Evolutionary conservation across 2,888 invertebrate species (phyloP).

Genomic region (Cacoxenus indagator): DNA sequence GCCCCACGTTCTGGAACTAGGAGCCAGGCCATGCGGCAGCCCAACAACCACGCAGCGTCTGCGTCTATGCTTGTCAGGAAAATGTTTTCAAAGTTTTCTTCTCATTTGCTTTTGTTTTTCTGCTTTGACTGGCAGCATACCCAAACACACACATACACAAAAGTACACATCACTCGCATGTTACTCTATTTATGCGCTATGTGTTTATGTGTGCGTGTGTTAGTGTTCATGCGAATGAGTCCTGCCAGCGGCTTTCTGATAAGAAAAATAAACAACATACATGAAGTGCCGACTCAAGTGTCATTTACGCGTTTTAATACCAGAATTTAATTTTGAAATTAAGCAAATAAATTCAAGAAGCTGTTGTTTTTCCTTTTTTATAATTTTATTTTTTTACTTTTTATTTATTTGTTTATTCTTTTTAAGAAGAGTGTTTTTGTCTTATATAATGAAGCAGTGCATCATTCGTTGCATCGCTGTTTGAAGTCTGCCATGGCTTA

Average conservation of each 20-base stretch:
- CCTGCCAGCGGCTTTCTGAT: conserved; percentile 59
- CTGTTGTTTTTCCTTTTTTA: not conserved
- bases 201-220: conserved; percentile 21
- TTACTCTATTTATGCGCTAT: not conserved
- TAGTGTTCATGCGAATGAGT: conserved; percentile 41
- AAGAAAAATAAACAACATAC: conserved; percentile 54
- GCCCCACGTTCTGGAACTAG: conserved; percentile 32
- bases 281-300: conserved; percentile 49
- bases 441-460: too few relatives aligned
- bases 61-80: conserved; percentile 10
- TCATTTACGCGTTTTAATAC: conserved; percentile 61
- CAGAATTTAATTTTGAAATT: conserved; percentile 59
- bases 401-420: not conserved
- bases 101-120: conserved; percentile 49
- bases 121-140: conserved; percentile 61
- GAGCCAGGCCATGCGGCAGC: conserved; percentile 35
- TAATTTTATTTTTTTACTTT: not conserved
- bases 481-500: too few relatives aligned
- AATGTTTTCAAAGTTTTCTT: conserved; percentile 6
- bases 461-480: too few relatives aligned
- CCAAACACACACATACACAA: conserved; percentile 7
- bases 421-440: too few relatives aligned
- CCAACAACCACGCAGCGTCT: conserved; percentile 21
- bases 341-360: conserved; percentile 49
- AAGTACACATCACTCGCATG: not conserved